Base-by-base conservation (phyloP, 2,797 vertebrate genomes). In the Leucoraja ocellata region DNA sequence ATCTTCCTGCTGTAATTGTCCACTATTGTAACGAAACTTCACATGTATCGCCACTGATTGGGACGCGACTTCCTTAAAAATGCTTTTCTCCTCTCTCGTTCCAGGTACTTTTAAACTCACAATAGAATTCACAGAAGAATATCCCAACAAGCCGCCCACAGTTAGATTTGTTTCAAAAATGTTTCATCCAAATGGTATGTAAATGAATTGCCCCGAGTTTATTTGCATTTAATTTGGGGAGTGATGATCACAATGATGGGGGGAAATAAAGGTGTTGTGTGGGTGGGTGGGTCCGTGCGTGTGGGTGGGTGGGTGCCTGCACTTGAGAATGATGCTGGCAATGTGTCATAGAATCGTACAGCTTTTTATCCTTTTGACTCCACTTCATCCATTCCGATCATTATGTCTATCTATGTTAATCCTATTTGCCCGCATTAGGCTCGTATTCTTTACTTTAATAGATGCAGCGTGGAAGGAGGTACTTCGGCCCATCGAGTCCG, bases 121-220 rank as follows among this genome's bases (percentile, higher is more conserved):
- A 95, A 99, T 99, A 97, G 99, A 99, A 97, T 99, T 99, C 96
- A 99, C 99, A 96, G 99, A 99, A 96, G 99, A 99, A 96, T 99
- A 99, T 96, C 99, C 99, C 1, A 99, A 99, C 97, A 99, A 99
- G 95, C 98, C 99, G 94, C 99, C 98, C 93, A 99, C 99, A 95
- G 99, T 99, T 96, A 97, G 99, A 97, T 99, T 99, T 98, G 98
- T 99, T 94, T 99, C 99, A 95, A 99, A 99, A 98, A 99, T 99
- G 99, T 99, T 99, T 97, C 98, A 99, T 97, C 99, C 98, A 95
- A 99, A 99, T 97, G 99, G 99, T 98, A 97, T 95, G 97, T 97
- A 28, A 68, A 36, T 71, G 9, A 65, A 71, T 71, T 71, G 18
- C 58, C 58, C 71, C 0, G n/a, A 23, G 61, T 90, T 68, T 90